Evolutionary conservation across 2,113 vertebrate species (phyloP), one percentile per base, ranked within the genome.

Genomic region (Psilopsiagon aurifrons): DNA sequence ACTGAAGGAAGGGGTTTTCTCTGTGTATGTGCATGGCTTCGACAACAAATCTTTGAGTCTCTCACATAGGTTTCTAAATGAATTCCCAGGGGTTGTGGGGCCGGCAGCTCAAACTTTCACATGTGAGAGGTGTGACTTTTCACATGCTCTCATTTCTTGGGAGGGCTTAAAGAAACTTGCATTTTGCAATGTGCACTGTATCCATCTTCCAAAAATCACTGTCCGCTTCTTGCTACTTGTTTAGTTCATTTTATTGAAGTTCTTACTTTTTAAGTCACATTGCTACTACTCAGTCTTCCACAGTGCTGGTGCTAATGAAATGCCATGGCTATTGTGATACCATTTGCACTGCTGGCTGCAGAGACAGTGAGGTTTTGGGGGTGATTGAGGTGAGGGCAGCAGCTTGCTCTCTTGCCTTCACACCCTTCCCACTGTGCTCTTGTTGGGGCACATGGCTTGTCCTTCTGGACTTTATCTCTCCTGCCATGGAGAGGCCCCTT

Each of bases 271-370:
- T 76, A 92, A 80, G 54, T 91, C 86, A 54, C 29, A 37, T 9
- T 74, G 44, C 39, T 81, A n/a, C 49, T n/a, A n/a, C 95, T 91
- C 74, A 54, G 59, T 92, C 66, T 78, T 82, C 39, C 0, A 0
- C 35, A 44, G 74, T 66, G 73, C 59, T 81, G 69, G 6, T 78
- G 73, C 55, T 95, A 73, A 55, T 46, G 73, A 59, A 93, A 62
- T 62, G 29, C 54, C 14, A 6, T 37, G 67, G 51, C 43, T 44
- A 14, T 19, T 17, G 15, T 57, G 62, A 28, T 69, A n/a, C 27
- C 2, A 0, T 93, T 87, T 60, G 49, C 3, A 2, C n/a, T 27
- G n/a, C 35, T 57, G 19, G 6, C 2, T 0, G 0, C 49, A 46
- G 74, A 66, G 51, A 17, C 81, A 54, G 24, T 0, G 2, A 62